phyloP scores from a whole-genome alignment of 2,797 vertebrate species.

The Diplodus sargus region DNA sequence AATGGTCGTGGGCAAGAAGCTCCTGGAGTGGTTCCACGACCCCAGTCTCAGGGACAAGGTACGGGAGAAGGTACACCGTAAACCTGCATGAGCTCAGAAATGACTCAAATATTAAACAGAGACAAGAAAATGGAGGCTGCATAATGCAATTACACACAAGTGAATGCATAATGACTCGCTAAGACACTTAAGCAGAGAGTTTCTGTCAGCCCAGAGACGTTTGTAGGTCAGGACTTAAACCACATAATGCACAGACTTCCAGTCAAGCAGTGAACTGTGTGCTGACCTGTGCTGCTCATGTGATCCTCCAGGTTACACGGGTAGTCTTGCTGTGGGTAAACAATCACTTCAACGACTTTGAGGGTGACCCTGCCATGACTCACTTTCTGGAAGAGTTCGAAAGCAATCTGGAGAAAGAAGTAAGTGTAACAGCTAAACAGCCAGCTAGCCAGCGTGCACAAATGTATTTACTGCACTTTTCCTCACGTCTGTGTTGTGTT shows the following conservation, averaged over 20 bases:
- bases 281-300: slow-evolving; percentile 37
- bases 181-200: neutral
- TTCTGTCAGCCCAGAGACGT: neutral
- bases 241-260: neutral
- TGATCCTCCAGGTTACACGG: slow-evolving; percentile 93
- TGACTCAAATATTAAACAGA: neutral
- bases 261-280: neutral
- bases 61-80: neutral
- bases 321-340: slow-evolving; percentile 99
- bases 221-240: neutral
- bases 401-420: slow-evolving; percentile 98
- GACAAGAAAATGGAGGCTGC: neutral
- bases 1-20: slow-evolving; percentile 99
- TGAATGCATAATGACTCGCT: neutral
- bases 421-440: slow-evolving; percentile 66
- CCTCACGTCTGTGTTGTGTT: neutral
- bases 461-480: neutral
- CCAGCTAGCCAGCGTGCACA: neutral
- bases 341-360: slow-evolving; percentile 99
- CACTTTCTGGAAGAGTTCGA: slow-evolving; percentile 98
- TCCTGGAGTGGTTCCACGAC: slow-evolving; percentile 99
- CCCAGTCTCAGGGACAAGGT: slow-evolving; percentile 99
- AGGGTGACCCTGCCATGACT: slow-evolving; percentile 97
- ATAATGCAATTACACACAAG: neutral
- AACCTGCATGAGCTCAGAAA: neutral